Conservation (phyloP, 2,888 invertebrate species). For the Acanthosepion lycidas region DNA sequence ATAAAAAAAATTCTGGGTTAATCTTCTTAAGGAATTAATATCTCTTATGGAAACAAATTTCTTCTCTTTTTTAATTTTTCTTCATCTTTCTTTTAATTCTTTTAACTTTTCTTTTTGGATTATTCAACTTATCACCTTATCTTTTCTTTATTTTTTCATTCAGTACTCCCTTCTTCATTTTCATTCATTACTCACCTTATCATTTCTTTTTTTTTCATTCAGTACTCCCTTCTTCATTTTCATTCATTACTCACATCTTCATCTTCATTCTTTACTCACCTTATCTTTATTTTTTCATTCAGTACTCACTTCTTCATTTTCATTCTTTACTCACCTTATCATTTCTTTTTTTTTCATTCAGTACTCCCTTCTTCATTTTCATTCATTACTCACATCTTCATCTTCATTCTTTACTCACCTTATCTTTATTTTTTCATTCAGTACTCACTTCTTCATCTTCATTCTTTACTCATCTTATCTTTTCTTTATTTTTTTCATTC, state of each 20-base stretch:
- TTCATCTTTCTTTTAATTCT: background rate
- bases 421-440: background rate
- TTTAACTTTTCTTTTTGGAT: background rate
- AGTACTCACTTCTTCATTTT: background rate
- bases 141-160: background rate
- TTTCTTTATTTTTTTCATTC: background rate
- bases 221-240: background rate
- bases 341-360: background rate
- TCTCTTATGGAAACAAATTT: background rate
- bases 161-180: background rate
- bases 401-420: background rate
- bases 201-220: background rate
- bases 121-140: background rate
- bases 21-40: background rate
- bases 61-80: background rate
- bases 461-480: background rate
- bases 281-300: background rate
- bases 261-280: background rate
- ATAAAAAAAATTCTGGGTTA: background rate
- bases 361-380: background rate
- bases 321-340: background rate
- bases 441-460: background rate
- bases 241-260: background rate
- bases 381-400: background rate
- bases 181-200: background rate